Conservation (phyloP, 2,888 invertebrate species). For the Atethmia centrago region DNA sequence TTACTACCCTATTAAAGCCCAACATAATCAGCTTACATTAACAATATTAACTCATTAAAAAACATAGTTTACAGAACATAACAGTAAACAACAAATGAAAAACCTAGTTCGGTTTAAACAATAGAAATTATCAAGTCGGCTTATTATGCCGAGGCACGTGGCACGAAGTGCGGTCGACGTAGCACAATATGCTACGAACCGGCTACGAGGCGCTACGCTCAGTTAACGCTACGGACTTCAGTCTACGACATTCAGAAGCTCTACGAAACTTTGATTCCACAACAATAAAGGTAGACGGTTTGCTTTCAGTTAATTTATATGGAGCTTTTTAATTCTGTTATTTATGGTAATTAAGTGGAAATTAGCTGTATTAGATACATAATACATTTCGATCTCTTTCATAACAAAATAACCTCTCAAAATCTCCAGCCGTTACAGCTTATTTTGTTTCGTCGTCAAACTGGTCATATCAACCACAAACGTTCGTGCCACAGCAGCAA, state of each 20-base stretch:
- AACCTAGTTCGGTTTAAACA: constrained; percentile 54
- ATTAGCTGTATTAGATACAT: neutral
- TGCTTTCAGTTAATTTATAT: constrained; percentile 52
- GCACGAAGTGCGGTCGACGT: constrained; percentile 75
- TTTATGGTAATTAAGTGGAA: neutral
- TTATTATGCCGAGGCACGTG: constrained; percentile 81
- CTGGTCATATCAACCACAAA: constrained; percentile 37
- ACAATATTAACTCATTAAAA: constrained; percentile 8
- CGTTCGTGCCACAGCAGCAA: constrained; percentile 34
- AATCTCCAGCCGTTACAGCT: constrained; percentile 5
- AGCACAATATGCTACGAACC: constrained; percentile 72
- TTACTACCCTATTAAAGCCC: neutral
- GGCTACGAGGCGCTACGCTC: constrained; percentile 70
- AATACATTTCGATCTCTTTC: neutral
- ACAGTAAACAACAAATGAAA: constrained; percentile 40
- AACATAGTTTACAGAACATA: too few relatives aligned
- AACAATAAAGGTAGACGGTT: constrained; percentile 45
- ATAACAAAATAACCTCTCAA: constrained; percentile 10
- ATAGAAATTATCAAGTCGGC: constrained; percentile 68
- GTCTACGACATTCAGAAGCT: constrained; percentile 66
- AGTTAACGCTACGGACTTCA: constrained; percentile 69
- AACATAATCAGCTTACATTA: constrained; percentile 13
- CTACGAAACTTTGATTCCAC: constrained; percentile 65
- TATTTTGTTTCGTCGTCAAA: constrained; percentile 39
- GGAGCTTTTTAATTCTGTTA: constrained; percentile 27